Conservation (phyloP, 2,888 invertebrate genomes). For the Lobophora halterata region DNA sequence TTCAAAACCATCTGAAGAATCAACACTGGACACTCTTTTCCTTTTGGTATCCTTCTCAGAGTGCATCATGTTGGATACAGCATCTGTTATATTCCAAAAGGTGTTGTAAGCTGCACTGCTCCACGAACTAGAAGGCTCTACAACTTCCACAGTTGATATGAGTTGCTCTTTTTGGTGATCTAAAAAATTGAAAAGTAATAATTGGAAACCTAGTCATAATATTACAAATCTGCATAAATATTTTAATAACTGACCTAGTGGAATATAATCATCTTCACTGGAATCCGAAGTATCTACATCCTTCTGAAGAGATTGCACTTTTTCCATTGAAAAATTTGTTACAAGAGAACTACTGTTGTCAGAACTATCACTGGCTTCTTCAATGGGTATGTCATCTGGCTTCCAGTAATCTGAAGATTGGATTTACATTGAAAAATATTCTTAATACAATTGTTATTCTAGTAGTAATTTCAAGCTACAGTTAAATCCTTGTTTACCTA, state of each 20-base stretch:
- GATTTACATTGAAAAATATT: no score
- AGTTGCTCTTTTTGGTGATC: slow-evolving; percentile 55
- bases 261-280: slow-evolving; percentile 76
- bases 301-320: slow-evolving; percentile 59
- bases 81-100: slow-evolving; percentile 61
- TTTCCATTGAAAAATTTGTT: slow-evolving; percentile 68
- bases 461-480: no score
- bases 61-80: slow-evolving; percentile 60
- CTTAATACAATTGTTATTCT: no score
- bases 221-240: no score
- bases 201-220: no score
- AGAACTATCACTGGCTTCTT: slow-evolving; percentile 71
- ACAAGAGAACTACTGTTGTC: slow-evolving; percentile 71
- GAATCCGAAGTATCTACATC: slow-evolving; percentile 68
- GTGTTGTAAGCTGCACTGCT: slow-evolving; percentile 62
- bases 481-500: no score
- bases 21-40: slow-evolving; percentile 59
- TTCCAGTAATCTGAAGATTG: slow-evolving; percentile 70
- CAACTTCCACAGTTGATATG: slow-evolving; percentile 57
- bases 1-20: slow-evolving; percentile 76
- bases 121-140: slow-evolving; percentile 56
- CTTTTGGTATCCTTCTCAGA: slow-evolving; percentile 49
- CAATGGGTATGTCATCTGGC: slow-evolving; percentile 65
- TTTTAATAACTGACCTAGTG: slow-evolving; percentile 48
- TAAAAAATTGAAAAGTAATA: slow-evolving; percentile 34